A percentile compares a stretch with the other conserved stretches of the same genome.
These are phyloP conservation scores for Megalurothrips usitatus DNA, from an alignment of 2,888 invertebrate genomes.

Conservation along the genomic window DNA sequence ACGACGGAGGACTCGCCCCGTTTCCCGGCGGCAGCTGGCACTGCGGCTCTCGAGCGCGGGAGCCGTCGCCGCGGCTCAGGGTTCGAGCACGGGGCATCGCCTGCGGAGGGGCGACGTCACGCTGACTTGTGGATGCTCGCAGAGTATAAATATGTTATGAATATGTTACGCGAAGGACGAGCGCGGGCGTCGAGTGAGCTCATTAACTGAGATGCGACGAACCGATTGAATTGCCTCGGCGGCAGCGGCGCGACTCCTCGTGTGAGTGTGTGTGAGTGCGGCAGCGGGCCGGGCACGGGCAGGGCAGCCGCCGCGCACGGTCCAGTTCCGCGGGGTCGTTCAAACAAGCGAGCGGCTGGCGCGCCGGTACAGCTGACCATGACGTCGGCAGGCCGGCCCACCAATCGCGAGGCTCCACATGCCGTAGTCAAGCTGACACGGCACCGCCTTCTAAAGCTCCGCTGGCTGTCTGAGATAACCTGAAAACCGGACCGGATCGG, in stretches of 20 bases:
- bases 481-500: slow-evolving; percentile 8
- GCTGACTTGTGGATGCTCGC: too few species aligned
- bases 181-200: too few species aligned
- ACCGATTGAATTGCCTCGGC: too few species aligned
- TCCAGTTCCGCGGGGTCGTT: neutral
- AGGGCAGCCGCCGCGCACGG: neutral
- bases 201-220: too few species aligned
- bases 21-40: too few species aligned
- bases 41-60: too few species aligned
- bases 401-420: slow-evolving; percentile 16
- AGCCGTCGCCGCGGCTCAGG: neutral
- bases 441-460: neutral
- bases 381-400: neutral
- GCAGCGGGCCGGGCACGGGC: too few species aligned
- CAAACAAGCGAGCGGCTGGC: neutral
- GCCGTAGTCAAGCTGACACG: neutral
- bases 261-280: neutral
- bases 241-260: neutral
- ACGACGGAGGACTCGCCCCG: too few species aligned
- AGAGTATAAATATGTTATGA: too few species aligned
- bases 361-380: slow-evolving; percentile 8
- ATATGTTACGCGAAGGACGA: too few species aligned
- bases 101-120: too few species aligned
- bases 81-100: neutral
- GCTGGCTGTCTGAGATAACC: slow-evolving; percentile 3